Conservation (phyloP, 2,888 invertebrate genomes). For the Tiphia femorata region DNA sequence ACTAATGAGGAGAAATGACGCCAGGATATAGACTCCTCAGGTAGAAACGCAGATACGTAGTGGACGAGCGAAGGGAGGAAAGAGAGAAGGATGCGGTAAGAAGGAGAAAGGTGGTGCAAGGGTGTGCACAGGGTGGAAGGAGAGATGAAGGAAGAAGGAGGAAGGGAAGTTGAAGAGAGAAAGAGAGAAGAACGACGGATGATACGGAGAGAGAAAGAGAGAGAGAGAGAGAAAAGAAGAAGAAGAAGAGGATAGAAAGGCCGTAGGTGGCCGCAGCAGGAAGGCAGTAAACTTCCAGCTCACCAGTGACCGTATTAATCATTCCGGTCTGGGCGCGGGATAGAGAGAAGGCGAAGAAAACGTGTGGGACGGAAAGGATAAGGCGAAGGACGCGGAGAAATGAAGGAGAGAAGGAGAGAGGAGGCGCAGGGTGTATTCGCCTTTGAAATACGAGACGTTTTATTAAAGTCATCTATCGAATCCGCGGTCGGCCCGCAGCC, state of each 20-base stretch:
- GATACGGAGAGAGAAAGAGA: constrained; percentile 3
- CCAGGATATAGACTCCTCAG: no score
- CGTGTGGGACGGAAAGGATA: constrained; percentile 12
- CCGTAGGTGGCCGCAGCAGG: constrained; percentile 51
- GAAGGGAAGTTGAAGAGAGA: constrained; percentile 15
- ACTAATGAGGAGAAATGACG: no score
- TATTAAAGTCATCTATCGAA: constrained; percentile 55
- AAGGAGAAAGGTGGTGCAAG: neutral
- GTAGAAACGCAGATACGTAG: neutral
- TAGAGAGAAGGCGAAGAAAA: constrained; percentile 20
- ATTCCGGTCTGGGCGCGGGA: no score
- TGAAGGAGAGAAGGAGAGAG: neutral
- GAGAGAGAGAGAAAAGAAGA: constrained; percentile 7
- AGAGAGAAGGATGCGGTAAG: neutral
- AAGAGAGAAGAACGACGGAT: no score
- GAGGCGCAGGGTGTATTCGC: constrained; percentile 8
- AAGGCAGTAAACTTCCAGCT: constrained; percentile 52
- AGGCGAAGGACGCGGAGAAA: constrained; percentile 10
- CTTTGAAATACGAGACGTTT: constrained; percentile 57
- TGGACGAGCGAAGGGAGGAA: neutral
- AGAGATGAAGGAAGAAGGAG: constrained; percentile 19
- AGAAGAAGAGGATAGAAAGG: constrained; percentile 22
- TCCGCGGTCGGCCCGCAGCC: constrained; percentile 18
- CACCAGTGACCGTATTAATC: constrained; percentile 56
- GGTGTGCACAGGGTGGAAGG: neutral